These are phyloP conservation scores for Aphaenogaster floridana DNA, from an alignment of 1,140 invertebrate genomes.

Conservation along the genomic window DNA sequence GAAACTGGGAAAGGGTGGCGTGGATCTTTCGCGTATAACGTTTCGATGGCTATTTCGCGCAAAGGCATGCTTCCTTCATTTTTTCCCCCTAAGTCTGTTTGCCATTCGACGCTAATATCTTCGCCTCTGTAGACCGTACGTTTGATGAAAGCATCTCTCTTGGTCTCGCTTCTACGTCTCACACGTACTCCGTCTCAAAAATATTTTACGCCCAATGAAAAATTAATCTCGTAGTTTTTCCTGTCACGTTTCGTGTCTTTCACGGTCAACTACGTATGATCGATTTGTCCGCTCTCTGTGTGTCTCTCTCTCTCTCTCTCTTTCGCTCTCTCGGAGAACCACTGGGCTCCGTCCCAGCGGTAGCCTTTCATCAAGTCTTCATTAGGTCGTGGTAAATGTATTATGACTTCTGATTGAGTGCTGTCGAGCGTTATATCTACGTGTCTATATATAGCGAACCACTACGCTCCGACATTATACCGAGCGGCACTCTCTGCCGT, in stretches of 20 bases:
- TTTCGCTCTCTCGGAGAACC: slow-evolving; percentile 66
- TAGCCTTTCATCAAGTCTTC: slow-evolving; percentile 78
- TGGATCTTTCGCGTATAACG: neutral
- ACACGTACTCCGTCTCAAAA: neutral
- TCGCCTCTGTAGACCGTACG: neutral
- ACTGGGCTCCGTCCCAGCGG: slow-evolving; percentile 70
- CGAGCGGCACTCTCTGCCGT: slow-evolving; percentile 42
- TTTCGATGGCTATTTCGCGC: neutral
- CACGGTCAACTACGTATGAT: slow-evolving; percentile 28
- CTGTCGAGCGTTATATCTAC: slow-evolving; percentile 67
- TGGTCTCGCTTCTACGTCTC: neutral
- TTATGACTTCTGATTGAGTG: slow-evolving; percentile 81
- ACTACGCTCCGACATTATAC: slow-evolving; percentile 45
- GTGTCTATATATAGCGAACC: slow-evolving; percentile 27
- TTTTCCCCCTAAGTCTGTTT: slow-evolving; percentile 63
- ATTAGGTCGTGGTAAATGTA: slow-evolving; percentile 78
- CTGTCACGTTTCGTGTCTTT: neutral
- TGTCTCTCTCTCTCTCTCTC: slow-evolving; percentile 28
- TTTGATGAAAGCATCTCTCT: neutral
- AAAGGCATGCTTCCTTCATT: slow-evolving; percentile 25
- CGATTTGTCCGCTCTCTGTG: slow-evolving; percentile 13
- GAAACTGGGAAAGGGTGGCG: slow-evolving; percentile 38
- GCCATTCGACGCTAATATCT: slow-evolving; percentile 59
- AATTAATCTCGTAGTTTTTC: slow-evolving; percentile 2
- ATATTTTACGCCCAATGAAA: neutral